These are phyloP conservation scores for Oedothorax gibbosus DNA, from an alignment of 1,140 invertebrate species.

Conservation along the genomic window DNA sequence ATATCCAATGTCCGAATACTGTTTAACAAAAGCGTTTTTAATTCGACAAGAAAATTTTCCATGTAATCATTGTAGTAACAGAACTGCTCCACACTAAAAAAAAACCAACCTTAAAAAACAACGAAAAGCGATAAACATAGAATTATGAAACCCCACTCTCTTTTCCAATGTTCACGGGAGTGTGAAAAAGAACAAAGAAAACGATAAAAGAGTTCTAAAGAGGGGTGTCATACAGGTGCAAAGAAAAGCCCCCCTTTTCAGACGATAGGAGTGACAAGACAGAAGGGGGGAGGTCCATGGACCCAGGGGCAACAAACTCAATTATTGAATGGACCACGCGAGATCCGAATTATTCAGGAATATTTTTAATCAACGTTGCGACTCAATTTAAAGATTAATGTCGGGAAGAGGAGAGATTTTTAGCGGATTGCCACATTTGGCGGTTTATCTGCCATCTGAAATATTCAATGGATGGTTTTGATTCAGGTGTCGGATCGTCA, in stretches of 20 bases:
- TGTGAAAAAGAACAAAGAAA: slow-evolving; percentile 60
- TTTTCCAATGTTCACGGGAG: slow-evolving; percentile 36
- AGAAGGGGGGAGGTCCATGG: slow-evolving; percentile 47
- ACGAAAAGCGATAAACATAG: slow-evolving; percentile 46
- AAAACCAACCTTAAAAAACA: neutral
- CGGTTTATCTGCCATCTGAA: too few species aligned
- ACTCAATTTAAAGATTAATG: slow-evolving; percentile 61
- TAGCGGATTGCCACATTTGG: neutral
- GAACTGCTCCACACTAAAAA: too few species aligned
- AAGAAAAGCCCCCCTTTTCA: slow-evolving; percentile 46
- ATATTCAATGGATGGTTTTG: too few species aligned
- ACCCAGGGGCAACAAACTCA: slow-evolving; percentile 60
- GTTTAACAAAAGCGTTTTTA: too few species aligned
- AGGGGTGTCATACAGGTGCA: slow-evolving; percentile 56
- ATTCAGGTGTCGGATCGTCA: too few species aligned
- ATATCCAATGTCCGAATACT: too few species aligned
- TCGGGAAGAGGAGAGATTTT: slow-evolving; percentile 9
- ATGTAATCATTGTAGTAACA: too few species aligned
- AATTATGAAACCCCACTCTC: slow-evolving; percentile 43
- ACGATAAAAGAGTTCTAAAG: slow-evolving; percentile 58
- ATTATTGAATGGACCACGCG: slow-evolving; percentile 59
- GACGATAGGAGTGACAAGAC: slow-evolving; percentile 18
- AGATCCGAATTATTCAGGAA: slow-evolving; percentile 59
- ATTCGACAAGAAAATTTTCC: too few species aligned
- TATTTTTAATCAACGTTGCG: slow-evolving; percentile 61